phyloP scores from a whole-genome alignment of 2,113 vertebrate genomes.

The Pelecanus crispus region DNA sequence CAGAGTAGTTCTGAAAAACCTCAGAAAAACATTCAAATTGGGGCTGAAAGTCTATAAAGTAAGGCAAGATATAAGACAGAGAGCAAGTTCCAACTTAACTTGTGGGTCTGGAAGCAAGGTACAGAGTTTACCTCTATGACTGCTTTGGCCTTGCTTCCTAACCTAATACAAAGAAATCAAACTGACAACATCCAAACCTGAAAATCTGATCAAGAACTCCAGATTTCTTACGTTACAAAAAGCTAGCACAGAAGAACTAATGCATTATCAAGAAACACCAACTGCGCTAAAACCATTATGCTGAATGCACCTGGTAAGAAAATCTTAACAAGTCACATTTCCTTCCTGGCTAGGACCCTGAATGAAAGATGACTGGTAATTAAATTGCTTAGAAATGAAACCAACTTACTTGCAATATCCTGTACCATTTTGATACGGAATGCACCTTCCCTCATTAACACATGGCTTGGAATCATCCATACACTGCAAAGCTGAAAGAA shows the following conservation, averaged over 20 bases:
- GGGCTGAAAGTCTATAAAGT: not conserved
- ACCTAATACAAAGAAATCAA: not conserved
- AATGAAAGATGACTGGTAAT: not conserved
- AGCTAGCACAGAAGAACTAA: not conserved
- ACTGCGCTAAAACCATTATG: not conserved
- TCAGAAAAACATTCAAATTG: not conserved
- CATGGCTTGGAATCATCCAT: constrained; percentile 83
- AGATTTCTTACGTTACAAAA: not conserved
- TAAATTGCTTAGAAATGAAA: not conserved
- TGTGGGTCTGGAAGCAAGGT: not conserved
- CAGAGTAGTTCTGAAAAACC: not conserved
- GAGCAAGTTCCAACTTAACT: not conserved
- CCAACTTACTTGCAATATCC: constrained; percentile 89
- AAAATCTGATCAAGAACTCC: not conserved
- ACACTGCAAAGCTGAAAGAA: constrained; percentile 86
- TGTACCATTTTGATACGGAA: constrained; percentile 84
- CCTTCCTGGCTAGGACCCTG: not conserved
- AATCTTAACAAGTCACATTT: not conserved
- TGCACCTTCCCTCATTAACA: constrained; percentile 87
- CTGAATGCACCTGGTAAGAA: not conserved
- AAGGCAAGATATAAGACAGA: not conserved
- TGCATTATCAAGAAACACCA: not conserved
- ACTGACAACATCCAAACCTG: not conserved
- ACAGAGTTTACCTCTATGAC: not conserved
- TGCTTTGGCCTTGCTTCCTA: not conserved